These are phyloP conservation scores for Dendrolimus houi DNA, from an alignment of 2,888 invertebrate genomes.

Conservation along the genomic window DNA sequence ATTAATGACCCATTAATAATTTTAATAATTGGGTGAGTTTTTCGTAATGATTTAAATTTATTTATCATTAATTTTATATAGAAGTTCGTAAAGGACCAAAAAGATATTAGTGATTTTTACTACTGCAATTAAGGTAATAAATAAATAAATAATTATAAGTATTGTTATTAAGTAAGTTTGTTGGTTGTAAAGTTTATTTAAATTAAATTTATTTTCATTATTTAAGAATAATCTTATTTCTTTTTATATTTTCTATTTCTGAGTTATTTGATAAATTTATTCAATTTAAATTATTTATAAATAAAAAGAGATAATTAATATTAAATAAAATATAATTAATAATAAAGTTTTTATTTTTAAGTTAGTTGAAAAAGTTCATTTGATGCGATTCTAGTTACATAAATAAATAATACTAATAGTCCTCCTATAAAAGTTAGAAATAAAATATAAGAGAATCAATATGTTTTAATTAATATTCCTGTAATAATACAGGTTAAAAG, in stretches of 20 bases:
- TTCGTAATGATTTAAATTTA: conserved; percentile 50
- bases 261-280: conserved; percentile 43
- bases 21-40: conserved; percentile 67
- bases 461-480: conserved; percentile 63
- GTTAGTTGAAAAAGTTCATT: conserved; percentile 73
- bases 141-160: conserved; percentile 76
- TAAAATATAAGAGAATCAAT: conserved; percentile 79
- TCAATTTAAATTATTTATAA: conserved; percentile 35
- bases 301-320: conserved; percentile 24
- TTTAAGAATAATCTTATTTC: conserved; percentile 29
- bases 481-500: conserved; percentile 58
- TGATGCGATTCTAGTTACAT: conserved; percentile 77
- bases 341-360: conserved; percentile 31
- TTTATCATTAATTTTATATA: conserved; percentile 56
- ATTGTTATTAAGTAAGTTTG: conserved; percentile 67
- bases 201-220: conserved; percentile 55
- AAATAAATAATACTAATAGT: conserved; percentile 80
- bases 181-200: conserved; percentile 73
- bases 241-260: conserved; percentile 28
- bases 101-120: conserved; percentile 77
- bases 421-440: conserved; percentile 79
- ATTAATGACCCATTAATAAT: conserved; percentile 77
- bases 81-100: conserved; percentile 68
- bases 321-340: conserved; percentile 23
- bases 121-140: conserved; percentile 74